Evolutionary conservation across 2,888 invertebrate species (phyloP).

Genomic region (Sesia apiformis): DNA sequence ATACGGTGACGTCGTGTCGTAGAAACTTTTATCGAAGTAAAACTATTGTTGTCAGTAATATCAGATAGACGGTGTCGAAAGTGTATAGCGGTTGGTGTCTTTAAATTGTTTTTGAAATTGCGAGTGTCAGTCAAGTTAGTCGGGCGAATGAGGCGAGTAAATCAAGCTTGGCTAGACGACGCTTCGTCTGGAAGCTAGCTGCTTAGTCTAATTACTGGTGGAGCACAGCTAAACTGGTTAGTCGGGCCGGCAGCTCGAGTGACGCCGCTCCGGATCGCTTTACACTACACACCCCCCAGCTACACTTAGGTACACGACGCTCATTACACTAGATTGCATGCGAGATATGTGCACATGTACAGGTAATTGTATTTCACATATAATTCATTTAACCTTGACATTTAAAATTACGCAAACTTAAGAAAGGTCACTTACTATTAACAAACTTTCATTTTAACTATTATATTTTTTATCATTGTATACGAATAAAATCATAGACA

Average conservation of each 20-base stretch:
- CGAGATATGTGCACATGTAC: conserved; percentile 14
- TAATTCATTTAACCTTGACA: neutral
- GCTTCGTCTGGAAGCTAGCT: conserved; percentile 19
- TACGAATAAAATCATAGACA: too few species aligned
- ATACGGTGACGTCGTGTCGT: too few species aligned
- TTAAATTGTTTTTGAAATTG: too few species aligned
- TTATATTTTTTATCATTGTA: too few species aligned
- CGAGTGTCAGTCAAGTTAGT: too few species aligned
- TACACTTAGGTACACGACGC: conserved; percentile 14
- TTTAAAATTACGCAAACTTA: neutral
- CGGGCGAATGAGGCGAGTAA: too few species aligned
- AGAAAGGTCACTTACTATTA: too few species aligned
- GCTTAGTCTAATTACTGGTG: conserved; percentile 63
- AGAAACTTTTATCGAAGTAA: too few species aligned
- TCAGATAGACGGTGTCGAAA: too few species aligned
- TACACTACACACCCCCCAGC: conserved; percentile 21
- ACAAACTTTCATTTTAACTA: too few species aligned
- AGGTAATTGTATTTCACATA: neutral
- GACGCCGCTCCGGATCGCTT: conserved; percentile 14
- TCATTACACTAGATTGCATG: conserved; percentile 33
- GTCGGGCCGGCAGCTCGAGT: conserved; percentile 12
- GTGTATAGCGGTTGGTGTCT: too few species aligned
- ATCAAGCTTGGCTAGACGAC: neutral
- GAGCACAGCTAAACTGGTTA: conserved; percentile 53
- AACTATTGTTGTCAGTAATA: too few species aligned